phyloP scores from a whole-genome alignment of 2,113 vertebrate species.

The Dipodomys stephensi region DNA sequence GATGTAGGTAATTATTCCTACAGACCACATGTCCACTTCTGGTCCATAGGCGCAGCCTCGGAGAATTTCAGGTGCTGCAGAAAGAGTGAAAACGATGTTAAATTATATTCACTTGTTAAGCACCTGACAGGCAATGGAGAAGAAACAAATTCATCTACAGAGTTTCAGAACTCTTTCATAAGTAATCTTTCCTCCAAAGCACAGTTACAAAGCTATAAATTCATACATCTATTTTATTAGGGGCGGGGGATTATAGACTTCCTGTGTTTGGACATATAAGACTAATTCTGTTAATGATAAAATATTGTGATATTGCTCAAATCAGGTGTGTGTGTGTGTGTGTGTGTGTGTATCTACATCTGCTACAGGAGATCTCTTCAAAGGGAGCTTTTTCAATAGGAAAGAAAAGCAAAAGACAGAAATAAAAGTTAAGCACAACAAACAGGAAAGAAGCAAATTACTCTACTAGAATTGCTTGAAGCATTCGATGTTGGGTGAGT shows the following conservation, averaged over 20 bases:
- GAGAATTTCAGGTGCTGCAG: constrained; percentile 92
- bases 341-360: neutral
- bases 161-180: constrained; percentile 15
- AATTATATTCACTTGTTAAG: neutral
- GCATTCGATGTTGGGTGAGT: accelerated
- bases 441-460: neutral
- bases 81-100: constrained; percentile 53
- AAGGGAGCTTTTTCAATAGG: neutral
- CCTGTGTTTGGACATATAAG: neutral
- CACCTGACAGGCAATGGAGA: neutral
- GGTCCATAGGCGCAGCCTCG: constrained; percentile 92
- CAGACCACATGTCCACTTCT: constrained; percentile 96
- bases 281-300: constrained; percentile 28
- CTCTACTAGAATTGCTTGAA: neutral
- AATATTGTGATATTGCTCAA: neutral
- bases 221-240: neutral
- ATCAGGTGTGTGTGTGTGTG: neutral
- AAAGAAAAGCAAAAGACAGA: constrained; percentile 32
- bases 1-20: constrained; percentile 94
- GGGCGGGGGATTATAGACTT: neutral
- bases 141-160: constrained; percentile 21
- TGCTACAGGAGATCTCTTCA: neutral
- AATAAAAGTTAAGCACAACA: neutral
- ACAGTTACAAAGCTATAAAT: neutral
- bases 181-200: neutral